These are phyloP conservation scores for Tethya wilhelma DNA, from an alignment of 37 sponge, comb jelly and placozoan genomes.

Conservation along the genomic window DNA sequence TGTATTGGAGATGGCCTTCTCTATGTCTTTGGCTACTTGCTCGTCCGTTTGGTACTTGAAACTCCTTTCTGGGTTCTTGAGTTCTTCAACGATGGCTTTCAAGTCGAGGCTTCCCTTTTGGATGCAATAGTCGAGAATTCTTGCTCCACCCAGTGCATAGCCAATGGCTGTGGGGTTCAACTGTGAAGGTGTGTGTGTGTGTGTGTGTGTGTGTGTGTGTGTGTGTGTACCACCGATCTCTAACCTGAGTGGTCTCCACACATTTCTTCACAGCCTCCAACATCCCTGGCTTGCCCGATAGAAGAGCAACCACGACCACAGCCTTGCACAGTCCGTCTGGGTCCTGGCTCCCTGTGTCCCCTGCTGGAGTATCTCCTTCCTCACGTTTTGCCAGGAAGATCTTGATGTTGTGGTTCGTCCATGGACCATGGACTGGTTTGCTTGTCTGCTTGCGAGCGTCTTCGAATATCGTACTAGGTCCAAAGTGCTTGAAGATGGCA, in stretches of 20 bases:
- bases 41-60: neutral
- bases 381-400: conserved; percentile 41
- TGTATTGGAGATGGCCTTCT: neutral
- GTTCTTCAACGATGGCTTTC: neutral
- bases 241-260: conserved; percentile 40
- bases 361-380: conserved; percentile 14
- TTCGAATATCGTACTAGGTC: conserved; percentile 54
- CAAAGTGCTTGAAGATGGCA: conserved; percentile 32
- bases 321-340: conserved; percentile 46
- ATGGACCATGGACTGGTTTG: conserved; percentile 32
- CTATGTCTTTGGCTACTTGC: conserved; percentile 1
- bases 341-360: conserved; percentile 25
- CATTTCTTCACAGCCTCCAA: conserved; percentile 4
- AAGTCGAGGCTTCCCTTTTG: conserved; percentile 1
- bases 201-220: neutral
- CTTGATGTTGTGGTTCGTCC: conserved; percentile 50
- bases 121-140: conserved; percentile 19
- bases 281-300: conserved; percentile 19
- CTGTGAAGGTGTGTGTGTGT: neutral
- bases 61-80: neutral
- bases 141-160: conserved; percentile 10
- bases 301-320: conserved; percentile 20
- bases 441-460: conserved; percentile 10
- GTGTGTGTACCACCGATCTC: neutral
- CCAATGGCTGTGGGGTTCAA: neutral